Evolutionary conservation across 53 echinoderm and acorn worm genomes (phyloP).

Genomic region (Antedon mediterranea): DNA sequence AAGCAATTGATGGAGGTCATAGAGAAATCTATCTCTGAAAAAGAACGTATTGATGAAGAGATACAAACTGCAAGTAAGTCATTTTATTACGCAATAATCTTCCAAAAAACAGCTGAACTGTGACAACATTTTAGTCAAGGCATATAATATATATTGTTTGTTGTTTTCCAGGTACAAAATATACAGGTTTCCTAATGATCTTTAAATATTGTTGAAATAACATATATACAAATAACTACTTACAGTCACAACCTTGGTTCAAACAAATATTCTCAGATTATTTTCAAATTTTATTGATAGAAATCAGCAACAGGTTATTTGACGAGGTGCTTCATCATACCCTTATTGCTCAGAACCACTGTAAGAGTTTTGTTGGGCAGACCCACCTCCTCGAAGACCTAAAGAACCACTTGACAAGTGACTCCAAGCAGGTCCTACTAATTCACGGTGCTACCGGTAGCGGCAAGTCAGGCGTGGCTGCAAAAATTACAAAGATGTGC

Average conservation of each 20-base stretch:
- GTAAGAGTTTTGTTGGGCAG: constrained; percentile 68
- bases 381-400: constrained; percentile 44
- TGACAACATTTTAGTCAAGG: no score
- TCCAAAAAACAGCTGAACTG: no score
- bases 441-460: constrained; percentile 63
- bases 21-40: constrained; percentile 66
- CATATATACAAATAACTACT: no score
- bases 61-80: constrained; percentile 51
- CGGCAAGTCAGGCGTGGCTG: constrained; percentile 72
- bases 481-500: constrained; percentile 43
- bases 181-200: no score
- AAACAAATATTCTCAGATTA: no score
- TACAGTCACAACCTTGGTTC: no score
- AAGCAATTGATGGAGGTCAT: constrained; percentile 54
- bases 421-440: constrained; percentile 41
- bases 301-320: constrained; percentile 44
- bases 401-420: constrained; percentile 49
- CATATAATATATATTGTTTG: no score
- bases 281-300: constrained; percentile 15
- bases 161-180: no score
- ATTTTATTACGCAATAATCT: no score
- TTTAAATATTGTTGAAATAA: no score
- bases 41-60: constrained; percentile 33
- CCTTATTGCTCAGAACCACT: constrained; percentile 41
- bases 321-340: constrained; percentile 67